Evolutionary conservation across 1,140 invertebrate genomes (phyloP).

Genomic region (Aphelenchoides besseyi): DNA sequence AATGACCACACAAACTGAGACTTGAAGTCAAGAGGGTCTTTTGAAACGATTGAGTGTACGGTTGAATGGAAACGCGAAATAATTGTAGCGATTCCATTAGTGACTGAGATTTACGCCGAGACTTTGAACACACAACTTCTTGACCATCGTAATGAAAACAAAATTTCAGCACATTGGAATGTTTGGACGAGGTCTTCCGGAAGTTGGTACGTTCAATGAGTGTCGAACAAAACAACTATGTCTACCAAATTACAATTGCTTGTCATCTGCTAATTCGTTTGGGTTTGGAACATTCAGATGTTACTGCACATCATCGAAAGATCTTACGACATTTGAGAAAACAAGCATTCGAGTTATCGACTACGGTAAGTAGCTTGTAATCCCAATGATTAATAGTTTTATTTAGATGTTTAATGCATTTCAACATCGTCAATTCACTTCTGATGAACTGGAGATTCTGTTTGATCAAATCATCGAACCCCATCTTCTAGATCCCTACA

Average conservation of each 20-base stretch:
- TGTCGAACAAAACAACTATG: not conserved
- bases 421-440: not conserved
- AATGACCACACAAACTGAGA: no score
- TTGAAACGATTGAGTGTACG: no score
- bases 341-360: conserved; percentile 24
- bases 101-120: no score
- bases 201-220: conserved; percentile 3
- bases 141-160: no score
- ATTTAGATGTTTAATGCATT: conserved; percentile 23
- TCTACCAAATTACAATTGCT: conserved; percentile 6
- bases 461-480: conserved; percentile 9
- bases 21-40: no score
- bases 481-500: not conserved
- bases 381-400: not conserved
- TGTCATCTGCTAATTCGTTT: conserved; percentile 2
- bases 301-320: conserved; percentile 12
- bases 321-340: conserved; percentile 26
- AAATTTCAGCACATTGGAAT: conserved; percentile 19
- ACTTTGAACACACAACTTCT: no score
- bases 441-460: not conserved
- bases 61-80: no score
- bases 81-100: no score
- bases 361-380: conserved; percentile 13
- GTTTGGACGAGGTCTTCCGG: conserved; percentile 6
- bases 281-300: conserved; percentile 5